Evolutionary conservation across 2,113 vertebrate genomes (phyloP).

Genomic region (Cephalopholis sonnerati): DNA sequence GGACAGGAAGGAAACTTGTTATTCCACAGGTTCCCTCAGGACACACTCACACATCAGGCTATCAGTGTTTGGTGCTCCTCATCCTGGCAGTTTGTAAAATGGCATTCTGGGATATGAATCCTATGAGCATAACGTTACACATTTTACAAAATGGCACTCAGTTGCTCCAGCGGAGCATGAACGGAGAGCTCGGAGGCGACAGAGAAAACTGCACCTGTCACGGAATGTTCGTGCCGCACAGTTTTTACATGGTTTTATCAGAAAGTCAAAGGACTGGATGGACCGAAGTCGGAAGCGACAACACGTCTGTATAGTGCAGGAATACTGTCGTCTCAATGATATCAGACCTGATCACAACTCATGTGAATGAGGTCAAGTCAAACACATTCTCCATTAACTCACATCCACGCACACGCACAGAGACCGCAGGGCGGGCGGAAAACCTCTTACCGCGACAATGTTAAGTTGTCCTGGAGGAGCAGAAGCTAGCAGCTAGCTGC

Average conservation of each 20-base stretch:
- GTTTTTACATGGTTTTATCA: constrained; percentile 19
- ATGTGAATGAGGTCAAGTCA: constrained; percentile 20
- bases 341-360: constrained; percentile 7
- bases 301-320: neutral
- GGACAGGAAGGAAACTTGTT: constrained; percentile 22
- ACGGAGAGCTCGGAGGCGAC: constrained; percentile 44
- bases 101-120: constrained; percentile 32
- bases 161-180: constrained; percentile 51
- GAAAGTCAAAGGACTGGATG: constrained; percentile 20
- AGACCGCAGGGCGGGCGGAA: neutral
- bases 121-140: constrained; percentile 36
- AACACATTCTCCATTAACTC: neutral
- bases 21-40: constrained; percentile 25
- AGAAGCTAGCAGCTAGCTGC: constrained; percentile 55
- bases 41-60: neutral
- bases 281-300: neutral
- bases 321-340: neutral
- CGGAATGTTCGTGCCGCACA: constrained; percentile 25
- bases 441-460: constrained; percentile 48
- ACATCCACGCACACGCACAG: constrained; percentile 8
- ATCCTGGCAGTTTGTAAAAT: constrained; percentile 15
- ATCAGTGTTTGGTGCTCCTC: neutral
- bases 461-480: constrained; percentile 10
- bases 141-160: constrained; percentile 72
- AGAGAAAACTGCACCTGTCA: constrained; percentile 71